phyloP scores from a whole-genome alignment of 2,113 vertebrate species.

The Elachura formosa region DNA sequence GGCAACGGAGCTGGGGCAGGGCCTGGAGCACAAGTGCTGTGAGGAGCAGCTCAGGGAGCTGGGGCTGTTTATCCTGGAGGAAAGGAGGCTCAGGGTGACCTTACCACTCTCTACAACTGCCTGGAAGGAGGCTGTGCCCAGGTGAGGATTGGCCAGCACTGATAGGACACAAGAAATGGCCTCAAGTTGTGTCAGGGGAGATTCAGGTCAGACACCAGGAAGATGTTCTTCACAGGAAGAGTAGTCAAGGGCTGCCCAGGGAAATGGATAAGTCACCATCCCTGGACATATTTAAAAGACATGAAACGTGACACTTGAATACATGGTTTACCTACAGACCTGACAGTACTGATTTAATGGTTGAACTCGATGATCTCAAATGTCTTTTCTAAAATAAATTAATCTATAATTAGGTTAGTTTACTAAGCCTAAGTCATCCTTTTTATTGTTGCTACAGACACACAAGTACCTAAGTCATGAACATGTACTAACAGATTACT shows the following conservation, averaged over 20 bases:
- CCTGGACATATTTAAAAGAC: neutral
- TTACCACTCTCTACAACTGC: fast-evolving
- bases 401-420: neutral
- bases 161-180: neutral
- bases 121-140: fast-evolving
- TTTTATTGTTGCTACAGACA: neutral
- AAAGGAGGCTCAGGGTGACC: neutral
- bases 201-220: neutral
- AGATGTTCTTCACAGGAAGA: neutral
- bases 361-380: fast-evolving
- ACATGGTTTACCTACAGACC: neutral
- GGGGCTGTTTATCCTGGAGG: neutral
- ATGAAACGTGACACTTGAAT: too few species aligned
- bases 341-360: neutral
- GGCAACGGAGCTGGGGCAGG: fast-evolving
- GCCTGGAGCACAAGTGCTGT: neutral
- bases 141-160: fast-evolving
- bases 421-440: neutral
- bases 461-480: neutral
- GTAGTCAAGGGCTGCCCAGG: neutral
- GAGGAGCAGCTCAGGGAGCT: neutral
- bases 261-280: neutral
- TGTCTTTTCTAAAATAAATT: neutral
- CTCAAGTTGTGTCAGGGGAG: neutral
- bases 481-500: neutral